Conservation (phyloP, 2,888 invertebrate species). For the Polymixis lichenea region DNA sequence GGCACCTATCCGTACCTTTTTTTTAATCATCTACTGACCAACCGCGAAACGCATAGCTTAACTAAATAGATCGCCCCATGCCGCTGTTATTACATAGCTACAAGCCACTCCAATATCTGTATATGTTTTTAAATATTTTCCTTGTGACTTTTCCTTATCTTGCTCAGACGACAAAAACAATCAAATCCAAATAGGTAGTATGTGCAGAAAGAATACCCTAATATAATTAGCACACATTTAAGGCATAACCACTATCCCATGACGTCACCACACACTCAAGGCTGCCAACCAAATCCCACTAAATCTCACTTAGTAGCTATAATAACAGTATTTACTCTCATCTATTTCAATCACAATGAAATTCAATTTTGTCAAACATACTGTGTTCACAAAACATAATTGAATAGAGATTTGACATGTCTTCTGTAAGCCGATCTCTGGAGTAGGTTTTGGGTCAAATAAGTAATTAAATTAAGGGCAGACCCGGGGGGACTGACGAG, state of each 20-base stretch:
- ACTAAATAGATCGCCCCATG: no score
- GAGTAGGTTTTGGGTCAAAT: slow-evolving; percentile 75
- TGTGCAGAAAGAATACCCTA: no score
- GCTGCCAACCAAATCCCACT: slow-evolving; percentile 42
- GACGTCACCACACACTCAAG: slow-evolving; percentile 27
- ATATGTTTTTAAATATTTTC: no score
- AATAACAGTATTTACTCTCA: slow-evolving; percentile 51
- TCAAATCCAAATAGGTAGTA: no score
- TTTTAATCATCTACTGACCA: no score
- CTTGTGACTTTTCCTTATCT: no score
- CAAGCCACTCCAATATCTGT: no score
- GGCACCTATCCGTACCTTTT: no score
- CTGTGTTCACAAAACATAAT: slow-evolving; percentile 72
- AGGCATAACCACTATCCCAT: not conserved
- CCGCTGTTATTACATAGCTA: no score
- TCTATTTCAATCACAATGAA: slow-evolving; percentile 67
- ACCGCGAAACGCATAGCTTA: no score
- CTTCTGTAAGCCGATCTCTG: slow-evolving; percentile 68
- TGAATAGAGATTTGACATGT: slow-evolving; percentile 79
- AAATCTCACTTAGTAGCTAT: slow-evolving; percentile 61
- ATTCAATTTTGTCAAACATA: slow-evolving; percentile 67
- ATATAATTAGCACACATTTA: no score
- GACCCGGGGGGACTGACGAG: slow-evolving; percentile 69
- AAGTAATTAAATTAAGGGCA: slow-evolving; percentile 80
- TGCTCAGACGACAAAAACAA: no score